These are phyloP conservation scores for Hydractinia echinata DNA, from an alignment of 30 jellyfish, hydroid and myxozoan species.

Conservation along the genomic window DNA sequence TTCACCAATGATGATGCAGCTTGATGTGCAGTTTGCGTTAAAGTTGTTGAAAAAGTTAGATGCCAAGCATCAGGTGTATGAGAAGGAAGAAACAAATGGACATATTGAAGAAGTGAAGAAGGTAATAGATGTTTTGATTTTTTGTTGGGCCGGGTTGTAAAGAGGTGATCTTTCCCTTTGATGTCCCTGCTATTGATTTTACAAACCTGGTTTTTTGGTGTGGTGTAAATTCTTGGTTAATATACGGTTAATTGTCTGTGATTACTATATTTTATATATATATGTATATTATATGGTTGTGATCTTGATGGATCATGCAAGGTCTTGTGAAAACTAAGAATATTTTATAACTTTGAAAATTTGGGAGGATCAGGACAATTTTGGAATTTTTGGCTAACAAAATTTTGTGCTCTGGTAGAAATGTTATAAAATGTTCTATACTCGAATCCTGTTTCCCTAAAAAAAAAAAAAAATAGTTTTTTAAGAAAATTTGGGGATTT, in stretches of 20 bases:
- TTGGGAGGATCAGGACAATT: no score
- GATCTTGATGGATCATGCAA: no score
- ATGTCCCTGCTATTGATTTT: background rate
- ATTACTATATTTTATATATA: no score
- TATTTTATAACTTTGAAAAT: no score
- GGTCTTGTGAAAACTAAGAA: no score
- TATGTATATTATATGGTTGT: no score
- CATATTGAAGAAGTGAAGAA: background rate
- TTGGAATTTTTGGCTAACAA: no score
- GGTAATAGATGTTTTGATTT: conserved; percentile 11
- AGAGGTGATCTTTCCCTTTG: background rate
- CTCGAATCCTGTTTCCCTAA: no score
- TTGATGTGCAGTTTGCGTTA: conserved; percentile 49
- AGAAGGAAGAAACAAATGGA: conserved; percentile 10
- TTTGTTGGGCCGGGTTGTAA: background rate
- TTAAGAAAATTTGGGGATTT: background rate
- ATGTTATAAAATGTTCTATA: no score
- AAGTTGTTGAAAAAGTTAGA: conserved; percentile 55
- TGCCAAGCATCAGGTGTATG: conserved; percentile 48
- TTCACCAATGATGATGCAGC: conserved; percentile 41
- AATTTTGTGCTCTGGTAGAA: no score
- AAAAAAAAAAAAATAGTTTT: no score
- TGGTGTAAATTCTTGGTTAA: background rate
- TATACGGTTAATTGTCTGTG: background rate
- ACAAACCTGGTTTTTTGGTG: background rate